Evolutionary conservation across 2,797 vertebrate species (phyloP), one percentile per base, ranked within the genome.

Genomic region (Neostethus bicornis): DNA sequence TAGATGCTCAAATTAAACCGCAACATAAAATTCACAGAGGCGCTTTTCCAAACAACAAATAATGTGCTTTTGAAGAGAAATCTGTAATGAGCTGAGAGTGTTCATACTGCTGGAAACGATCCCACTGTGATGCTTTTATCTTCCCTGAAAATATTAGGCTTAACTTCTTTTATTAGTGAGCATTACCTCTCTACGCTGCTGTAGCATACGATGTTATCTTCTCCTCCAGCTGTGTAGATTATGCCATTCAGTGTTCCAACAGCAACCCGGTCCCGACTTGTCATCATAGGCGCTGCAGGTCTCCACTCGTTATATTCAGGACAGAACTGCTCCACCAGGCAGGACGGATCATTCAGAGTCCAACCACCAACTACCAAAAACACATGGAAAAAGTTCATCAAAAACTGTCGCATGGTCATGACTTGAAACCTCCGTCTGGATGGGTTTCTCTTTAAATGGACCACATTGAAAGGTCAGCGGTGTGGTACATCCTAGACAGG

Each of bases 281-380:
- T 77, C 13, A 81, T 53, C 77, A 90, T 74, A 3, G 67, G 68
- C 0, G 80, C 80, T 3, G 88, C 84, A 7, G 54, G 38, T 59
- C 69, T 88, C 86, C 87, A 91, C 34, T 91, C 85, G 3, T 92
- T 92, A 53, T 67, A 80, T 47, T 83, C 76, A 0, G 83, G 61
- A 14, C 73, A 73, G 67, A 91, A 92, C 43, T 72, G 79, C 13
- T 83, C 88, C 1, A 88, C 84, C 21, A 42, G 28, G 42, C 84
- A 89, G 21, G 79, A 84, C 0, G 81, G 78, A 28, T 85, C 69
- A 0, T 81, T 75, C 5, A 4, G 66, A 52, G 73, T 87, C 85
- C 85, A 91, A 9, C 86, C 85, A 1, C 85, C 86, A 3, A 86
- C 88, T 88, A 25, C 5, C 13, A 38, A 42, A 47, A 50, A 55